Evolutionary conservation across 2,113 vertebrate genomes (phyloP), one percentile per base, ranked within the genome.

Genomic region (Platichthys stellatus): DNA sequence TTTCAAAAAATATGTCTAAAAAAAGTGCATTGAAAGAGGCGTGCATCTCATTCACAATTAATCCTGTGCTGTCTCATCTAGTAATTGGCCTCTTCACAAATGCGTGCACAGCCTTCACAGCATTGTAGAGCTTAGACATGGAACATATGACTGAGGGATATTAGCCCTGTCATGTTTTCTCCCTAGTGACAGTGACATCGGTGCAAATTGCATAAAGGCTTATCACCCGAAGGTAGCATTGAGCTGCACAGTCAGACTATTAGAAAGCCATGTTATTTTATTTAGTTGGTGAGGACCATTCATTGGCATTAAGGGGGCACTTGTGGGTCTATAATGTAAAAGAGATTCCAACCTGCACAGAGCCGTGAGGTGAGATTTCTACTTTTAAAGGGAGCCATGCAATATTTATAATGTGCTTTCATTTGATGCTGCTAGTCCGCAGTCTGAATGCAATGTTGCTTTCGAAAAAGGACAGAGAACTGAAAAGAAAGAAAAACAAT

Each of bases 371-470:
- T 74, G 28, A 62, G 62, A 45, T 71, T 83, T 78, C 64, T 72
- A 74, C 72, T 76, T 82, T 68, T 72, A 68, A 83, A 88, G 62
- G 17, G 51, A 2, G 2, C 15, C 43, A 61, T 87, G 24, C 70
- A 87, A 79, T 82, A 78, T 88, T 82, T 69, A 87, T 78, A 9
- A 66, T 51, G 13, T 31, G 57, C 51, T 72, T 69, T 76, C 54
- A 63, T 70, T 62, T 51, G 40, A 70, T 59, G 75, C 20, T 63
- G 56, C 62, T 60, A 17, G 5, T 62, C 26, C 20, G 85, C 75
- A 67, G 13, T 69, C 63, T 62, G 69, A 51, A 43, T 71, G 15
- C 51, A 17, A 54, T 49, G 18, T 40, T 61, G 43, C 3, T 63
- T 86, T 60, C 70, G 26, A 54, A 49, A 49, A 45, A 10, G 7